Evolutionary conservation across 2,113 vertebrate species (phyloP).

Genomic region (Hydrolagus affinis): DNA sequence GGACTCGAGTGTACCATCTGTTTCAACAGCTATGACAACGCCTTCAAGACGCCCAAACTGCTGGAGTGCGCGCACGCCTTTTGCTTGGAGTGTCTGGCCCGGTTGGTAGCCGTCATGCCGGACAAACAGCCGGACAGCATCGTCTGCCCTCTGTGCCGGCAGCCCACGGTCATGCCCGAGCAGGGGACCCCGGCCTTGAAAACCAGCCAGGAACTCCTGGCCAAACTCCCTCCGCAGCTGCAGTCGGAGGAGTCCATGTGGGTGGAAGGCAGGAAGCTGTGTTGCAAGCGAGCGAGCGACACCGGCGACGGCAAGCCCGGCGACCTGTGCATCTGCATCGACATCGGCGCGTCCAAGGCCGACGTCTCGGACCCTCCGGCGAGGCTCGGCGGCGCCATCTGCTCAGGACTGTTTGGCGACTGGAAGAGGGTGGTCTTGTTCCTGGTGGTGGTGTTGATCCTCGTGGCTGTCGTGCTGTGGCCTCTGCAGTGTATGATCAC

Average conservation of each 20-base stretch:
- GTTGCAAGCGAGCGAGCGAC: conserved; percentile 52
- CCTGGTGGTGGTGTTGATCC: conserved; percentile 55
- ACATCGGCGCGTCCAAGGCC: conserved; percentile 69
- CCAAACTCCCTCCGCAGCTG: conserved; percentile 67
- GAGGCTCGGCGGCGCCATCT: rapidly evolving
- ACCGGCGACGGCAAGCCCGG: conserved; percentile 28
- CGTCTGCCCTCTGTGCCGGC: conserved; percentile 80
- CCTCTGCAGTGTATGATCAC: conserved; percentile 76
- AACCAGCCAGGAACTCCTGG: conserved; percentile 73
- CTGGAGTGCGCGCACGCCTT: conserved; percentile 83
- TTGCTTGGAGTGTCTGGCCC: conserved; percentile 88
- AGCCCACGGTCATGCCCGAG: conserved; percentile 64
- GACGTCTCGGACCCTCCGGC: not conserved
- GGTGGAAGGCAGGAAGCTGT: conserved; percentile 82
- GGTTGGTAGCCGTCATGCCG: conserved; percentile 63
- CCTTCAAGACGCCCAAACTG: conserved; percentile 86
- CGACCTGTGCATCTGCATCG: conserved; percentile 66
- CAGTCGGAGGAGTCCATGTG: conserved; percentile 69
- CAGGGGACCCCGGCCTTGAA: conserved; percentile 68
- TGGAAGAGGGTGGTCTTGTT: conserved; percentile 76
- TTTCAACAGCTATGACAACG: conserved; percentile 85
- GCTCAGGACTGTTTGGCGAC: conserved; percentile 56
- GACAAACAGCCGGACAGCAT: conserved; percentile 49
- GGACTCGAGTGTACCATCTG: conserved; percentile 84
- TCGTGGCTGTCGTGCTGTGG: conserved; percentile 76